A percentile compares a stretch with the other conserved stretches of the same genome.
These are phyloP conservation scores for Oriolus oriolus DNA, from an alignment of 2,113 vertebrate species.

Conservation along the genomic window DNA sequence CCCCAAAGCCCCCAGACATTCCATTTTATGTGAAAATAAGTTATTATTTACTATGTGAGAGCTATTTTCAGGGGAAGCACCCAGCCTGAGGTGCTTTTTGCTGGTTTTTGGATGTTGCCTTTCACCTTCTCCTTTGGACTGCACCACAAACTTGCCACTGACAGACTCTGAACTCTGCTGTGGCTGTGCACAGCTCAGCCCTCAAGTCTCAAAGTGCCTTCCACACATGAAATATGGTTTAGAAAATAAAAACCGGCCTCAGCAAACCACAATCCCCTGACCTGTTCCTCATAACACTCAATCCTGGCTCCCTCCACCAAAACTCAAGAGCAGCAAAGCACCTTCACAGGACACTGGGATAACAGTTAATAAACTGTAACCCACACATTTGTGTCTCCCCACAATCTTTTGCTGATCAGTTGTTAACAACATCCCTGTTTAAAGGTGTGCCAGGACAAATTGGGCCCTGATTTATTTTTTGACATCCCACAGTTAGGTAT, in stretches of 20 bases:
- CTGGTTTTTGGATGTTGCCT: not conserved
- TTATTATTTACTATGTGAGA: not conserved
- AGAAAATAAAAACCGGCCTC: not conserved
- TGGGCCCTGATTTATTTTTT: not conserved
- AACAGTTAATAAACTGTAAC: not conserved
- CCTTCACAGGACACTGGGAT: not conserved
- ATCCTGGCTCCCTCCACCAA: not conserved
- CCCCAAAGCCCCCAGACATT: not conserved
- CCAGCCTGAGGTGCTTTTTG: not conserved
- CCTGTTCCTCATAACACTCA: not conserved
- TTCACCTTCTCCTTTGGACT: not conserved
- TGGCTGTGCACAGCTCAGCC: not conserved
- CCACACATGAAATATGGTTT: not conserved
- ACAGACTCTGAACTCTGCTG: accelerated
- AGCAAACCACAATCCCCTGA: not conserved
- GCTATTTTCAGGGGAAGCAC: not conserved
- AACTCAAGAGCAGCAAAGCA: not conserved
- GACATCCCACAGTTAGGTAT: not conserved
- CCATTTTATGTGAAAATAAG: not conserved
- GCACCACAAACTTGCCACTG: not conserved
- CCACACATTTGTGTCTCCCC: not conserved
- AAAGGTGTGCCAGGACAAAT: not conserved
- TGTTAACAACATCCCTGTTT: not conserved
- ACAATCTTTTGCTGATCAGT: not conserved
- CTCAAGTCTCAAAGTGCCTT: not conserved